Base-by-base conservation (phyloP, 2,888 invertebrate genomes). In the Hybos culiciformis region DNA sequence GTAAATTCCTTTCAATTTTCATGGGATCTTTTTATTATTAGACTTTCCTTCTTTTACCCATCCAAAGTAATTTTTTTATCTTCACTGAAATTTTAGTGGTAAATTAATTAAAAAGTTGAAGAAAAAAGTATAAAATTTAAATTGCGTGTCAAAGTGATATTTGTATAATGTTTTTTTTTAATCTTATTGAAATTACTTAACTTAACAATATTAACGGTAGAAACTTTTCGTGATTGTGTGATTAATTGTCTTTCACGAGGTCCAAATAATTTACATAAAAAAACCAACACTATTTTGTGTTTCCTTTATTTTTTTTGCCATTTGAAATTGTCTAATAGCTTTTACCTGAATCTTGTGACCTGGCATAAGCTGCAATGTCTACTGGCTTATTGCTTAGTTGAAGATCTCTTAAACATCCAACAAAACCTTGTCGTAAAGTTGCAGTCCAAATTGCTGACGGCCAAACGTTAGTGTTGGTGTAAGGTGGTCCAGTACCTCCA, bases 391-490 rank as follows among this genome's bases (percentile, higher is more conserved):
- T 85, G 61, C 93, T 91, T 57, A 93, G 71, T 51, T 83, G 78
- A 54, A 96, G 71, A 61, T 93, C 92, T 51, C 91, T 74, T 58
- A 96, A 75, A 62, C 94, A 96, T 3, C 94, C 96, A 7, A 94
- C 92, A 61, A 86, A 96, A 18, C 94, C 94, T 56, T 86, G 83
- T 45, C 86, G 75, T 42, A 94, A 67, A 7, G 85, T 82, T 0
- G 85, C 91, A 1, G 91, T 86, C 93, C 93, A 94, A 46, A 96
- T 69, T 15, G 84, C 85, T 3, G 86, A 75, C 0, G 93, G 91
- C 41, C 88, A 77, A n/a, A n/a, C n/a, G 34, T 79, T 74, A 7
- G 80, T 73, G 19, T 80, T 80, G 2, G 81, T 78, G 59, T 85
- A 85, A 23, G 83, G 78, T 0, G 84, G 78, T 0, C 87, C 87